These are phyloP conservation scores for Mesocricetus auratus DNA, from an alignment of 2,113 vertebrate species.

Conservation along the genomic window DNA sequence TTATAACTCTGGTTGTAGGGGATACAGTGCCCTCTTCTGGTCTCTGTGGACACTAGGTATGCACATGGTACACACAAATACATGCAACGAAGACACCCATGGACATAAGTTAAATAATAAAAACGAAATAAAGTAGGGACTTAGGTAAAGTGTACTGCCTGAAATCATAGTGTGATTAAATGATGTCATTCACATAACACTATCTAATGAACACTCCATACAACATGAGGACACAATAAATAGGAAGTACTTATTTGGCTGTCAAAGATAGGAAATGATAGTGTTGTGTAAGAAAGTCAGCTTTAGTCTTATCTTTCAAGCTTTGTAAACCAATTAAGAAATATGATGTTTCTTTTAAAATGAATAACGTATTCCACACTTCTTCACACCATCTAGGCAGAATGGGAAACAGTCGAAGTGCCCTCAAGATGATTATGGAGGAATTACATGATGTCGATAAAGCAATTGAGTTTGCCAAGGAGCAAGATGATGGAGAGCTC, in stretches of 20 bases:
- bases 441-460: constrained; percentile 97
- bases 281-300: not conserved
- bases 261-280: not conserved
- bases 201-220: not conserved
- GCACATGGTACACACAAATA: not conserved
- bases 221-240: not conserved
- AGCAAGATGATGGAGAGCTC: constrained; percentile 97
- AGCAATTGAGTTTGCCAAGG: constrained; percentile 99
- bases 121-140: not conserved
- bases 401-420: constrained; percentile 98
- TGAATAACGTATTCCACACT: not conserved
- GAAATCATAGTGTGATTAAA: not conserved
- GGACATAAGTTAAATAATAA: not conserved
- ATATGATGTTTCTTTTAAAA: not conserved
- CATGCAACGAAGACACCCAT: not conserved
- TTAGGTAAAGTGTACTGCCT: not conserved
- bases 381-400: constrained; percentile 88
- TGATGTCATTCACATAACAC: not conserved
- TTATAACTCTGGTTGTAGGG: not conserved
- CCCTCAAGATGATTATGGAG: constrained; percentile 99
- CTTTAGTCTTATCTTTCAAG: not conserved
- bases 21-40: not conserved
- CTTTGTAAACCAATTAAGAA: not conserved
- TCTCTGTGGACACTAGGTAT: not conserved
- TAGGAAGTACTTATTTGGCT: not conserved